A percentile compares a stretch with the other conserved stretches of the same genome.
Evolutionary conservation across 1,140 invertebrate species (phyloP).

Genomic region (Macrostomum lignano): DNA sequence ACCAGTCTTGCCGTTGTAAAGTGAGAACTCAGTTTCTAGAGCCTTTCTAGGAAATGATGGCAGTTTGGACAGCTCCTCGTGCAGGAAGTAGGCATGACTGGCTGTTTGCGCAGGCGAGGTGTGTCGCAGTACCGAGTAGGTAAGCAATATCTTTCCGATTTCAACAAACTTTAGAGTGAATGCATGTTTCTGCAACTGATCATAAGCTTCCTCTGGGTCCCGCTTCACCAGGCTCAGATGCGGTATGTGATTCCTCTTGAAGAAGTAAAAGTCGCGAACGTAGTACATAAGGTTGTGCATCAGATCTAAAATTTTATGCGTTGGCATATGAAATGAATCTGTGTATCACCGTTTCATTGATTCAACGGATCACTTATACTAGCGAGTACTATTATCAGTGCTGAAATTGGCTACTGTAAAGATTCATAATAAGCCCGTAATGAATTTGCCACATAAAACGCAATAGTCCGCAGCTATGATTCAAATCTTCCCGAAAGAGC

Average conservation of each 20-base stretch:
- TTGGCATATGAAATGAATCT: too few species aligned
- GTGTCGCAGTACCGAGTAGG: slow-evolving; percentile 27
- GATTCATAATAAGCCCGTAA: too few species aligned
- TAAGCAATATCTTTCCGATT: slow-evolving; percentile 51
- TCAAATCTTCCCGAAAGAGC: too few species aligned
- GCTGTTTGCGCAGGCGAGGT: slow-evolving; percentile 1
- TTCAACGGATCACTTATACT: too few species aligned
- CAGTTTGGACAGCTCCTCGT: slow-evolving; percentile 91
- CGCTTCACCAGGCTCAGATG: slow-evolving; percentile 76
- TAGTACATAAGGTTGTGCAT: slow-evolving; percentile 72
- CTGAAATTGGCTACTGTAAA: too few species aligned
- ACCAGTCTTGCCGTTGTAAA: slow-evolving; percentile 61
- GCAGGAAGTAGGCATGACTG: slow-evolving; percentile 44
- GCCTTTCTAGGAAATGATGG: slow-evolving; percentile 92
- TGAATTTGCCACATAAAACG: too few species aligned
- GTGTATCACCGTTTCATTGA: too few species aligned
- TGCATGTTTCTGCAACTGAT: slow-evolving; percentile 65
- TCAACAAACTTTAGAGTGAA: slow-evolving; percentile 78
- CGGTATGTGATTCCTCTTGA: slow-evolving; percentile 86
- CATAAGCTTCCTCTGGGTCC: slow-evolving; percentile 60
- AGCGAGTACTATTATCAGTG: too few species aligned
- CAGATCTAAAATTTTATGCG: slow-evolving; percentile 48
- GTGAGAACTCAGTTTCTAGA: slow-evolving; percentile 67
- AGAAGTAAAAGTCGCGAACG: slow-evolving; percentile 90
- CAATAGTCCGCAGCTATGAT: too few species aligned